Evolutionary conservation across 2,113 vertebrate genomes (phyloP).

Genomic region (Nannobrachium achirus): DNA sequence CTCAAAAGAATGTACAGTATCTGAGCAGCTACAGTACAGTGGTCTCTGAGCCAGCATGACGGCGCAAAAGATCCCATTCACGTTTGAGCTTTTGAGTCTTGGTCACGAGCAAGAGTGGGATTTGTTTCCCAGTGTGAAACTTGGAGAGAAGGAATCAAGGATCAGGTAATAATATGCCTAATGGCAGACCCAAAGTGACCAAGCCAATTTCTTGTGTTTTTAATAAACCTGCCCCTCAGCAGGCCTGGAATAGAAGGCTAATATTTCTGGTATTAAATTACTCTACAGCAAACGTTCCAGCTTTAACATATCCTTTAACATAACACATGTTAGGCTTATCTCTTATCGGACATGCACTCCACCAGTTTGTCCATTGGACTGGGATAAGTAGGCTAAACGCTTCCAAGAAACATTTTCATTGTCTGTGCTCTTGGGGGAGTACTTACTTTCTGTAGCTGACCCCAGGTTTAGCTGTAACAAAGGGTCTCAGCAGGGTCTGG

Average conservation of each 20-base stretch:
- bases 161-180: too few species aligned
- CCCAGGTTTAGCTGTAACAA: conserved; percentile 91
- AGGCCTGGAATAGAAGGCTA: not conserved
- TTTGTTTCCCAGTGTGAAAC: conserved; percentile 58
- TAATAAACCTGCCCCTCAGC: conserved; percentile 6
- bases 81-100: conserved; percentile 37
- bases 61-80: conserved; percentile 65
- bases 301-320: not conserved
- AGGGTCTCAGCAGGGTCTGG: conserved; percentile 94
- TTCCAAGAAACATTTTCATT: not conserved
- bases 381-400: not conserved
- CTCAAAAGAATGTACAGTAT: conserved; percentile 47
- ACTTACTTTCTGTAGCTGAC: conserved; percentile 96
- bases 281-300: not conserved
- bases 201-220: not conserved
- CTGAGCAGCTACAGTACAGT: conserved; percentile 12
- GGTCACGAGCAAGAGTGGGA: conserved; percentile 37
- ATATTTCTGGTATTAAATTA: not conserved
- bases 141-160: conserved; percentile 21
- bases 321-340: not conserved
- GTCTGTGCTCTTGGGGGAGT: not conserved
- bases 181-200: conserved; percentile 10
- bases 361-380: not conserved
- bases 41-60: conserved; percentile 9
- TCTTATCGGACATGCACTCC: too few species aligned